phyloP scores from a whole-genome alignment of 2,797 vertebrate species.

The Amblyraja radiata region DNA sequence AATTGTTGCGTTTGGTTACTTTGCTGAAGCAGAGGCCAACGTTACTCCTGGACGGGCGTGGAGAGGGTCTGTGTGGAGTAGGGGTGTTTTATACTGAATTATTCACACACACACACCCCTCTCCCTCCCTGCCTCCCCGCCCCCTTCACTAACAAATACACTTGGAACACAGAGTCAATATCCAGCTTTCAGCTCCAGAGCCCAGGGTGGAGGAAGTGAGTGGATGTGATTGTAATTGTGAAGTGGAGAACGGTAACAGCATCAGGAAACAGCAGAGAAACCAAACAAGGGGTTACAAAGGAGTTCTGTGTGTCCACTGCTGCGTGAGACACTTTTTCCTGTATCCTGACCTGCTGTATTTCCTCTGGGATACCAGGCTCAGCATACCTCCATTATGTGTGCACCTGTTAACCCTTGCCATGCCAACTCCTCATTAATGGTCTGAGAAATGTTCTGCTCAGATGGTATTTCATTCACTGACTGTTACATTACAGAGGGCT shows the following conservation, averaged over 20 bases:
- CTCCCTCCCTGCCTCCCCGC: constrained; percentile 31
- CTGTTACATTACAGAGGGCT: not conserved
- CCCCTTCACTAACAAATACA: not conserved
- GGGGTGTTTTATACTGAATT: constrained; percentile 1
- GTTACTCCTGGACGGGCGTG: not conserved
- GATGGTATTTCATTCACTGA: not conserved
- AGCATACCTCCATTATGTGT: too few species aligned
- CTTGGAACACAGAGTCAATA: not conserved
- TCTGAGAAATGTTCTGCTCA: not conserved
- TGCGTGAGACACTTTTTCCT: constrained; percentile 10
- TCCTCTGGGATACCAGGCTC: constrained; percentile 11
- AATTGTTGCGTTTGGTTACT: not conserved
- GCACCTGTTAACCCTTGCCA: not conserved
- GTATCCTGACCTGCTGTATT: not conserved
- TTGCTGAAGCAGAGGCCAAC: not conserved
- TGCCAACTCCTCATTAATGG: not conserved
- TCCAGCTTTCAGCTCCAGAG: too few species aligned
- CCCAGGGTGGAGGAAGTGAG: not conserved
- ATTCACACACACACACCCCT: not conserved
- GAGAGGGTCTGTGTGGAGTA: not conserved
- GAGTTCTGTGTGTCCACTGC: not conserved
- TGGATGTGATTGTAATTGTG: not conserved
- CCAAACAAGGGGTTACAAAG: not conserved
- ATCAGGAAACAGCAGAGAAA: constrained; percentile 27
- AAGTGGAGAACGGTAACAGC: not conserved